These are phyloP conservation scores for Drymodes brunneopygia DNA, from an alignment of 2,113 vertebrate genomes.

Conservation along the genomic window DNA sequence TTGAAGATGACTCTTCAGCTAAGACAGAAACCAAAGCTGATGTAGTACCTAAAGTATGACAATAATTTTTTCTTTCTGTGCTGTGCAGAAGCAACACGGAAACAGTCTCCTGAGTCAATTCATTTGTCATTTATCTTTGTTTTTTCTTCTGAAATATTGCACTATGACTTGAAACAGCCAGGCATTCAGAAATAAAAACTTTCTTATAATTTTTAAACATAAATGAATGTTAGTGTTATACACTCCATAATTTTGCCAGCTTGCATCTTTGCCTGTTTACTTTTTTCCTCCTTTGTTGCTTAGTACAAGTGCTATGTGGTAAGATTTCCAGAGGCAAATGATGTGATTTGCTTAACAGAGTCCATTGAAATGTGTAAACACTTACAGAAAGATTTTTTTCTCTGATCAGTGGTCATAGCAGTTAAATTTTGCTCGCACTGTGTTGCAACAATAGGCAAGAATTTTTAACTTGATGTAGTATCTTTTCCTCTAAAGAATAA, in stretches of 20 bases:
- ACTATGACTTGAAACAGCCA: background rate
- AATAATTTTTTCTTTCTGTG: background rate
- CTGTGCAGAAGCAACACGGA: background rate
- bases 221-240: background rate
- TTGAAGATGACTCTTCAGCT: background rate
- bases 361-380: background rate
- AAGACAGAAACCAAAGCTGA: constrained; percentile 7
- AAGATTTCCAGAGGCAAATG: background rate
- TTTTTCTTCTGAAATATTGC: background rate
- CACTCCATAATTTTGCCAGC: background rate
- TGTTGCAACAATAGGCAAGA: background rate
- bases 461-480: background rate
- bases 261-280: background rate
- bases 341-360: background rate
- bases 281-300: background rate
- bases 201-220: background rate
- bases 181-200: background rate
- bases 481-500: background rate
- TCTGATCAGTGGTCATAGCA: background rate
- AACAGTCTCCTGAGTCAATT: background rate
- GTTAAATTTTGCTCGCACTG: background rate
- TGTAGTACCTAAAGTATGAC: background rate
- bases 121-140: background rate
- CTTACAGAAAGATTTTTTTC: background rate
- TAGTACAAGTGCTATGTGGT: background rate